Conservation (phyloP, 30 jellyfish, hydroid and myxozoan genomes). For the Turritopsis dohrnii region DNA sequence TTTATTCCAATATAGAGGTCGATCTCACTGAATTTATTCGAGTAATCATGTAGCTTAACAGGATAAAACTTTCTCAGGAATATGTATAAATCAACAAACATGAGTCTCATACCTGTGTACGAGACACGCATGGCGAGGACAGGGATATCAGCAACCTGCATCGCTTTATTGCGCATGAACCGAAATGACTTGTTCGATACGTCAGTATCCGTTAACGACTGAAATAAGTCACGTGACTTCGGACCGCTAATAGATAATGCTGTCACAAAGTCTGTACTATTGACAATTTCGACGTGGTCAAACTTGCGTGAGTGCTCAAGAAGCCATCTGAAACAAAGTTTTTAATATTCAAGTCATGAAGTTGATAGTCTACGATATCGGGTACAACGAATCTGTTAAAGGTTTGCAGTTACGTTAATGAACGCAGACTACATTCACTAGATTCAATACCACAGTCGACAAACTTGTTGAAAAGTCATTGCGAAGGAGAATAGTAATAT, state of each 20-base stretch:
- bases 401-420: no score
- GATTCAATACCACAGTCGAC: no score
- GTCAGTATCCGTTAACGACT: slow-evolving; percentile 66
- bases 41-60: no score
- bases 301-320: slow-evolving; percentile 64
- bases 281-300: slow-evolving; percentile 56
- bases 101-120: slow-evolving; percentile 87
- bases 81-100: neutral
- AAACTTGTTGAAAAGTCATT: no score
- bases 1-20: no score
- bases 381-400: no score
- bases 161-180: slow-evolving; percentile 73
- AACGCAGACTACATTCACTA: no score
- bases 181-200: slow-evolving; percentile 73
- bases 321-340: slow-evolving; percentile 64
- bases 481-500: no score
- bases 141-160: slow-evolving; percentile 84
- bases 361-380: neutral
- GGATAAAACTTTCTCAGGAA: neutral
- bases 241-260: slow-evolving; percentile 95
- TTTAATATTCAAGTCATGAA: neutral
- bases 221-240: slow-evolving; percentile 59
- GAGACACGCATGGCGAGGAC: slow-evolving; percentile 96
- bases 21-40: no score
- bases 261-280: slow-evolving; percentile 76